These are phyloP conservation scores for Thoracochromis brauschi DNA, from an alignment of 2,113 vertebrate genomes.

Conservation along the genomic window DNA sequence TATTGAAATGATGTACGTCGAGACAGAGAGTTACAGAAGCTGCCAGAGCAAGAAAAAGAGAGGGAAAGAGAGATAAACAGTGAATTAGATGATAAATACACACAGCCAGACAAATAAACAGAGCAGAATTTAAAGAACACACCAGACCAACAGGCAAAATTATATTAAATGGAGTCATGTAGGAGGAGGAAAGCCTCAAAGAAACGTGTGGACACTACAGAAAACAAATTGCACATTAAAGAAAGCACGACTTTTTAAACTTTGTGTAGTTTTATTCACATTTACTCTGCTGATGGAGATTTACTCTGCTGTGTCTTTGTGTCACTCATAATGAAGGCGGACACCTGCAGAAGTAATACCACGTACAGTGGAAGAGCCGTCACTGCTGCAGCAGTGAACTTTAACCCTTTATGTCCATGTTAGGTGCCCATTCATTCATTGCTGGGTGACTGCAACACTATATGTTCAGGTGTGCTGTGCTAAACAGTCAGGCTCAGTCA, in stretches of 20 bases:
- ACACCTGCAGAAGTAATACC: neutral
- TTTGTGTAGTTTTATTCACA: neutral
- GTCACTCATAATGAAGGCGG: neutral
- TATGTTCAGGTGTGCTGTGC: neutral
- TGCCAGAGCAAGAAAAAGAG: neutral
- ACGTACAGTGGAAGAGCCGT: neutral
- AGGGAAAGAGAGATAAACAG: neutral
- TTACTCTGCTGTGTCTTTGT: neutral
- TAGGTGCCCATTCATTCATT: neutral
- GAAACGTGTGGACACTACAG: neutral
- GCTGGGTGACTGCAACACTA: neutral
- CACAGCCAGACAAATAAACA: neutral
- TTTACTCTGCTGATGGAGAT: neutral
- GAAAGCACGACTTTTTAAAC: neutral
- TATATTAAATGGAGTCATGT: neutral
- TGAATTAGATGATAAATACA: neutral
- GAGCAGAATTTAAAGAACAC: neutral
- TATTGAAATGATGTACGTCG: neutral
- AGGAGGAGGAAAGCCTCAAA: neutral
- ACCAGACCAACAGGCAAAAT: neutral
- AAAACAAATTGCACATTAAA: neutral
- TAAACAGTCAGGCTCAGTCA: neutral
- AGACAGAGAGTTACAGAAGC: neutral
- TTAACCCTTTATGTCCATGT: neutral
- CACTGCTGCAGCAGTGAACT: neutral